A percentile compares a stretch with the other conserved stretches of the same genome.
Conservation (phyloP, 2,888 invertebrate species). For the Microplitis deprimator region DNA sequence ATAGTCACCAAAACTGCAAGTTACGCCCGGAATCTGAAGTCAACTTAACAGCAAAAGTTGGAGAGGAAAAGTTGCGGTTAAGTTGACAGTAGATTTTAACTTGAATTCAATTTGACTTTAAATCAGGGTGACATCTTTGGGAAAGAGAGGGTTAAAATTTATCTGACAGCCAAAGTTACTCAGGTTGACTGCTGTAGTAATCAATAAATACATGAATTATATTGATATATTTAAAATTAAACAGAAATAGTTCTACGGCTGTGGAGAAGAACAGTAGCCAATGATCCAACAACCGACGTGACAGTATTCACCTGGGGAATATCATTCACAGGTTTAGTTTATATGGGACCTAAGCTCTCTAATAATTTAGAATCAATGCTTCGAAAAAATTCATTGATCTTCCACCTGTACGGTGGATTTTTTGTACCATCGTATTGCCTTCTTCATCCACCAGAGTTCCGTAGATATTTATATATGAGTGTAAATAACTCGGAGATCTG, state of each 20-base stretch:
- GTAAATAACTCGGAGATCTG: constrained; percentile 74
- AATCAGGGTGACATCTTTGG: no score
- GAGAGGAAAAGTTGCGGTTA: no score
- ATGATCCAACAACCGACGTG: constrained; percentile 72
- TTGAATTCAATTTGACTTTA: no score
- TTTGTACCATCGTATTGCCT: constrained; percentile 78
- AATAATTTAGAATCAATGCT: constrained; percentile 80
- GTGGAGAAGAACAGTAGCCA: constrained; percentile 63
- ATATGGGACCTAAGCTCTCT: constrained; percentile 80
- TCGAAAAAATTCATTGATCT: constrained; percentile 82
- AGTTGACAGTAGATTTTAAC: no score
- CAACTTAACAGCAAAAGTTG: no score
- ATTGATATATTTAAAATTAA: constrained; percentile 61
- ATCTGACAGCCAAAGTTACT: no score
- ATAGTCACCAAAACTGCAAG: no score
- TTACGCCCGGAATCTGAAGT: no score
- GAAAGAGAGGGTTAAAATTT: no score
- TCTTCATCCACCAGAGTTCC: constrained; percentile 62
- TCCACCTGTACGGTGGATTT: constrained; percentile 90
- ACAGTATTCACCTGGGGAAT: constrained; percentile 87
- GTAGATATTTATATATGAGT: constrained; percentile 65
- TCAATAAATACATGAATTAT: neutral
- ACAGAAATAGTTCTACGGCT: constrained; percentile 66
- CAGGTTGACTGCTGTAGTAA: no score
- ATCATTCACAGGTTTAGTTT: constrained; percentile 86